A percentile compares a stretch with the other conserved stretches of the same genome.
Evolutionary conservation across 2,888 invertebrate genomes (phyloP).

Genomic region (Euzetes globulus): DNA sequence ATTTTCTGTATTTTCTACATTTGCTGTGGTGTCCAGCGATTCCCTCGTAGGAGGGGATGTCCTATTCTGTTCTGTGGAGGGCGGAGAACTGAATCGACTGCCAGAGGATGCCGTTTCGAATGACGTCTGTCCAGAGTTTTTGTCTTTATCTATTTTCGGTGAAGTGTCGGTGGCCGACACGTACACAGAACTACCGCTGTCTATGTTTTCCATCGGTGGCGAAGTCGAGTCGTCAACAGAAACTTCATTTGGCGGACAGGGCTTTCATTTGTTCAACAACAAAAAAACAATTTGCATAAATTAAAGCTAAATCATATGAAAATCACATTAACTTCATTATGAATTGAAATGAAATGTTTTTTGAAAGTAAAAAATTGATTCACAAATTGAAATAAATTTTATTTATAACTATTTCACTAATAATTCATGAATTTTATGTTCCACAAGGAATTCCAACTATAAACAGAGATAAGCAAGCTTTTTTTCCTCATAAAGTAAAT

Average conservation of each 20-base stretch:
- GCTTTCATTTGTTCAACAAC: neutral
- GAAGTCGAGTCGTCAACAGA: neutral
- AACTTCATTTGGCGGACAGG: neutral
- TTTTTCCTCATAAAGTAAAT: too few relatives aligned
- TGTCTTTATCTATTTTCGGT: constrained; percentile 7
- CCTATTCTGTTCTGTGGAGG: neutral
- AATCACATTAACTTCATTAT: too few relatives aligned
- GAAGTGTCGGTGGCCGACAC: neutral
- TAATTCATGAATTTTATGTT: too few relatives aligned
- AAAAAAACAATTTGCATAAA: too few relatives aligned
- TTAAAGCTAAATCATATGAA: too few relatives aligned
- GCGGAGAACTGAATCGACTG: constrained; percentile 25
- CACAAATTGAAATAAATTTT: too few relatives aligned
- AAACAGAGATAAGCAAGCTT: too few relatives aligned
- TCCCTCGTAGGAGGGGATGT: neutral
- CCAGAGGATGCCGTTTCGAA: neutral
- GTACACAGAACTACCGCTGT: constrained; percentile 21
- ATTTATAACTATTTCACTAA: too few relatives aligned
- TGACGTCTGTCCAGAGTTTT: constrained; percentile 14
- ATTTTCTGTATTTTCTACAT: neutral
- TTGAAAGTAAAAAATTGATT: too few relatives aligned
- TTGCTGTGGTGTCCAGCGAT: neutral
- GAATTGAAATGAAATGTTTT: too few relatives aligned
- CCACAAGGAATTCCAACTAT: too few relatives aligned
- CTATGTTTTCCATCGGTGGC: constrained; percentile 3